A percentile compares a stretch with the other conserved stretches of the same genome.
Evolutionary conservation across 2,113 vertebrate species (phyloP).

Genomic region (Ptilorrhoa leucosticta): DNA sequence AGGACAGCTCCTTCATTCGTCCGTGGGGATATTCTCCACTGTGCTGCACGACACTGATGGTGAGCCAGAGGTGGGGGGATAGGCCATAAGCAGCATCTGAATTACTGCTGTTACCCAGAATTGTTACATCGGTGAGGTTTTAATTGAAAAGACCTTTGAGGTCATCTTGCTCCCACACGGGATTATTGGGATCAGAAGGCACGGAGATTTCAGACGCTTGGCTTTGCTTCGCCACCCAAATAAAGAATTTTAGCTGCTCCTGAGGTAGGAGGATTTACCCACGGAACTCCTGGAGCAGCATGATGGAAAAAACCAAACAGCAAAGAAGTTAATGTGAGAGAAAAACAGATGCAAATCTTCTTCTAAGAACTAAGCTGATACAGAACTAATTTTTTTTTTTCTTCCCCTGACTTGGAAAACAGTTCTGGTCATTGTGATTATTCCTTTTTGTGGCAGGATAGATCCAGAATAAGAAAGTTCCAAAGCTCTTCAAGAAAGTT

Average conservation of each 20-base stretch:
- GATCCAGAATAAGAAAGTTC: background rate
- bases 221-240: slow-evolving; percentile 2
- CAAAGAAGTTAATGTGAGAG: background rate
- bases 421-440: background rate
- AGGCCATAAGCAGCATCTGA: background rate
- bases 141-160: background rate
- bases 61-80: background rate
- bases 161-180: background rate
- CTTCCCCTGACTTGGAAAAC: background rate
- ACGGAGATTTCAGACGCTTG: background rate
- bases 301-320: background rate
- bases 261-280: background rate
- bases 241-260: background rate
- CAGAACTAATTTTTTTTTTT: background rate
- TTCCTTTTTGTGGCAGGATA: background rate
- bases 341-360: background rate
- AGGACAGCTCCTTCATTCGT: background rate
- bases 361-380: background rate
- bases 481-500: background rate
- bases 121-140: background rate
- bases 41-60: background rate
- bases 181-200: slow-evolving; percentile 7
- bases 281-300: background rate
- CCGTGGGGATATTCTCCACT: background rate
- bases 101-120: background rate